Base-by-base conservation (phyloP, 2,113 vertebrate species). In the Sinosuthora webbiana region DNA sequence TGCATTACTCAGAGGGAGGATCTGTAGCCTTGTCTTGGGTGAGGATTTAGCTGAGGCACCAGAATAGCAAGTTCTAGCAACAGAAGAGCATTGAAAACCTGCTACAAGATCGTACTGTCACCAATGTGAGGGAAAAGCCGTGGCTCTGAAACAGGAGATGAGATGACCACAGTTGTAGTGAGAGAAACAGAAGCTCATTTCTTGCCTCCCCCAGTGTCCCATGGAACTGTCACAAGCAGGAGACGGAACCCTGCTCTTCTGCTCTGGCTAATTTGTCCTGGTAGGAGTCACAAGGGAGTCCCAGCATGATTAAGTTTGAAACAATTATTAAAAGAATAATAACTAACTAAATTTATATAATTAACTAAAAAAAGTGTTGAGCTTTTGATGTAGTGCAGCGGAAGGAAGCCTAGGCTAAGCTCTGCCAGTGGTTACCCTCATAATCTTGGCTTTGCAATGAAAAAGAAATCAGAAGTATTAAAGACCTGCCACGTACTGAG, bases 31-130 rank as follows among this genome's bases (percentile, higher is more conserved):
- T 74, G 53, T 67, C 71, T 88, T 83, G 59, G 23, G n/a, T 44
- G 60, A 78, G 52, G 64, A 83, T 89, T 91, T 94, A 90, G 47
- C 42, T 70, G 60, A 86, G 25, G 76, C 31, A 71, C 83, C 76
- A 81, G 63, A 94, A 86, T 63, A 96, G 37, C 41, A 94, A 73
- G 31, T 21, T 63, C 23, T 70, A 86, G 33, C 44, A 90, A 70
- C 13, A 33, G 70, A 80, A 74, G 0, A 13, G 5, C 23, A 37
- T 27, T 83, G 64, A 55, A 88, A 94, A 73, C 33, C 68, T 7
- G 2, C 18, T 41, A 25, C 27, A 86, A 65, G 59, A 44, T 53
- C 13, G 37, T 77, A 12, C 25, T 70, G 42, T 30, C 1, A 5
- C 25, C 79, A 83, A 42, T 0, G 1, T 55, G 50, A 49, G 45